A percentile compares a stretch with the other conserved stretches of the same genome.
phyloP scores from a whole-genome alignment of 2,113 vertebrate genomes.

The Cyphomyrus plagiostoma region DNA sequence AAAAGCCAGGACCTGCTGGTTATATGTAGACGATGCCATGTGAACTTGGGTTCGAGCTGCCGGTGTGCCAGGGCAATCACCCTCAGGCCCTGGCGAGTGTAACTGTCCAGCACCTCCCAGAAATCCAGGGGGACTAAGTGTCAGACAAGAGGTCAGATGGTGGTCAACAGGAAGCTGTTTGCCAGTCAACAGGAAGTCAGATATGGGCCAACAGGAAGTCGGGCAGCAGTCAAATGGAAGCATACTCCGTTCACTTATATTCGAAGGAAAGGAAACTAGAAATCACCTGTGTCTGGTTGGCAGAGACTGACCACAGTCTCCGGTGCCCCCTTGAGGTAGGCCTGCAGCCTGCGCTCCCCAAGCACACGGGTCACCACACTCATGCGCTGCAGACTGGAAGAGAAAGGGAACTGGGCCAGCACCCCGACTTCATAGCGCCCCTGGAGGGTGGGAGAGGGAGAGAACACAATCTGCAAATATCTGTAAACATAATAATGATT shows the following conservation, averaged over 20 bases:
- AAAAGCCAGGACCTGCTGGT: background rate
- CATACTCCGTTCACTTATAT: background rate
- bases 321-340: constrained; percentile 47
- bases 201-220: background rate
- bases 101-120: constrained; percentile 31
- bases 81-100: constrained; percentile 31
- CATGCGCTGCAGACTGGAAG: constrained; percentile 44
- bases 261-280: background rate
- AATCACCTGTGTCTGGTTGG: constrained; percentile 35
- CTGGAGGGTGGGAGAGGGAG: background rate
- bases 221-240: background rate
- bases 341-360: constrained; percentile 36
- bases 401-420: constrained; percentile 47
- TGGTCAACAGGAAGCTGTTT: background rate
- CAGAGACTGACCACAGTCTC: constrained; percentile 44
- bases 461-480: background rate
- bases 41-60: constrained; percentile 28
- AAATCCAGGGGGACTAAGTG: constrained; percentile 34
- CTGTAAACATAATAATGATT: background rate
- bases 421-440: constrained; percentile 35
- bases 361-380: constrained; percentile 42
- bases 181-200: background rate
- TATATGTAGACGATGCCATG: constrained; percentile 34
- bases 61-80: constrained; percentile 37
- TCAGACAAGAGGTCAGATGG: background rate